Percentiles rank a stretch among this genome's conserved stretches.
Evolutionary conservation across 2,888 invertebrate genomes (phyloP).

Genomic region (Rhaphigaster nebulosa): DNA sequence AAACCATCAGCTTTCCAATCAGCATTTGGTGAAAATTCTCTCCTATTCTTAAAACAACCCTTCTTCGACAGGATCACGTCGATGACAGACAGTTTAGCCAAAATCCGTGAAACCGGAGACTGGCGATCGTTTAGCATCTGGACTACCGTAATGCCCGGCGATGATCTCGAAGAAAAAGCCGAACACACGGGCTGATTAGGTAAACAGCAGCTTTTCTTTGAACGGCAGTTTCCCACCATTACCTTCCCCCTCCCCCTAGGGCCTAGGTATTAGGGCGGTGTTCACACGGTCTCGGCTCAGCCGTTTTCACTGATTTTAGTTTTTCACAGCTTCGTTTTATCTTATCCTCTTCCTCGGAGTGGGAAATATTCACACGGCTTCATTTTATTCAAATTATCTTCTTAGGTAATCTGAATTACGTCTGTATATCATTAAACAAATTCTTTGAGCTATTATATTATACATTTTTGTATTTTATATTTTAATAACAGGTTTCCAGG

Average conservation of each 20-base stretch:
- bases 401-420: neutral
- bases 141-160: neutral
- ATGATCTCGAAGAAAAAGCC: constrained; percentile 28
- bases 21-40: neutral
- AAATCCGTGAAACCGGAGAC: neutral
- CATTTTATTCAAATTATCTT: neutral
- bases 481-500: no score
- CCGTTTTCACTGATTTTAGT: constrained; percentile 29
- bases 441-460: no score
- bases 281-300: constrained; percentile 10
- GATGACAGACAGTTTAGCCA: neutral
- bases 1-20: neutral
- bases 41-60: neutral
- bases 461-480: no score
- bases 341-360: neutral
- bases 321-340: constrained; percentile 18
- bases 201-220: constrained; percentile 35
- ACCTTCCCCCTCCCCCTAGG: neutral
- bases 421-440: neutral
- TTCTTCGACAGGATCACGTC: neutral
- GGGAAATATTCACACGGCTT: constrained; percentile 1
- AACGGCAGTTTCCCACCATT: constrained; percentile 37
- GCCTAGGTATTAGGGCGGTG: neutral
- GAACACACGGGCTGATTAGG: constrained; percentile 45
- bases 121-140: neutral